Base-by-base conservation (phyloP, 2,888 invertebrate species). In the Ectobius pallidus region DNA sequence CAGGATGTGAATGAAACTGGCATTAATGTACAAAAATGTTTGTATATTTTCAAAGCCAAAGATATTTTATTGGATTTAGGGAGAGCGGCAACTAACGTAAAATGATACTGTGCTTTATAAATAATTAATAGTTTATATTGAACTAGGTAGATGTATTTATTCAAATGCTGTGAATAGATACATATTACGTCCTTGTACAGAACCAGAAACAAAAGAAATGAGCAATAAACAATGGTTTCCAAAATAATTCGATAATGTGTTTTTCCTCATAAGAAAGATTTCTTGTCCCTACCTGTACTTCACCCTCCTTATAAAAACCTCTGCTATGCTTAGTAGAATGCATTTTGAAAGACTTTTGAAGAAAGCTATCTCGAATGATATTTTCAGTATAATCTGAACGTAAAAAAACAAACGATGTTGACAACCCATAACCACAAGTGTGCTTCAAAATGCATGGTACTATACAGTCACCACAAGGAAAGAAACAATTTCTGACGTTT, bases 21-120 rank as follows among this genome's bases (percentile, higher is more conserved):
- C 75, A 77, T 77, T 76, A 74, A 75, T 77, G 75, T 77, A 75
- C 75, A 75, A 77, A 70, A 75, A 65, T 69, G 71, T 77, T 77
- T 76, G 76, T 76, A 76, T 76, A 76, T 77, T 77, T 77, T 75
- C 74, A 74, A 77, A 77, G 76, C 77, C 77, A 77, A 77, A 77
- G 77, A 75, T 74, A 72, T 74, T 74, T 71, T 74, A 74, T 69
- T 74, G 71, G 73, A 73, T 63, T n/a, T 74, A 55, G 69, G 70
- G 67, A 74, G 70, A 65, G 72, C 68, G 71, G 69, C 72, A 69
- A 74, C 63, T 72, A 72, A 69, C 62, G 71, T 65, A 34, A 73
- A n/a, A 73, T 70, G 49, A 67, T 55, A 72, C 62, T 75, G 73
- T 73, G 73, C 73, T 73, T 75, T 73, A 75, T 73, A 73, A 62